Evolutionary conservation across 2,888 invertebrate species (phyloP).

Genomic region (Eupithecia tripunctaria): DNA sequence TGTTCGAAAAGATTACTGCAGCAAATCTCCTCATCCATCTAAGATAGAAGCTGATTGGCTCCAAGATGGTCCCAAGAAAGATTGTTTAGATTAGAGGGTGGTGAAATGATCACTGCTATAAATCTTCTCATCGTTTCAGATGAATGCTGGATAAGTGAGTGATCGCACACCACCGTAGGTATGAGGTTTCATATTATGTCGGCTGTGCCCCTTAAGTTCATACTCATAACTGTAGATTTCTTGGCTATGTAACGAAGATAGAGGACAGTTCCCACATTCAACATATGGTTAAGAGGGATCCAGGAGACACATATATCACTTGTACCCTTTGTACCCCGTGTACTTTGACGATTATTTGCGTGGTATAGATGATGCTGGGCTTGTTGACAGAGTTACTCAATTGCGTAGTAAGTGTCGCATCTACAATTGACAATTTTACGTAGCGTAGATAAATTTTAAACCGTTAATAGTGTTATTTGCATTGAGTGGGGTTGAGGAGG

Average conservation of each 20-base stretch:
- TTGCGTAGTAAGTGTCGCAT: constrained; percentile 76
- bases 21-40: too few species aligned
- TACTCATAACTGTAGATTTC: neutral
- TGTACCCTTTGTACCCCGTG: too few species aligned
- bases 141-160: neutral
- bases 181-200: neutral
- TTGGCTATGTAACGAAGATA: neutral
- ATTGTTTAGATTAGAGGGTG: neutral
- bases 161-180: neutral
- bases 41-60: too few species aligned
- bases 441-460: too few species aligned
- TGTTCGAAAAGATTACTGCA: too few species aligned
- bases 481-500: constrained; percentile 78
- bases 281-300: constrained; percentile 68
- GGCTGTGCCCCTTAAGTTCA: neutral
- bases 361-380: constrained; percentile 24
- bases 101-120: neutral
- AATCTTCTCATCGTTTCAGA: neutral
- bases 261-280: neutral
- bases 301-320: constrained; percentile 75
- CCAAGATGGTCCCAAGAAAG: neutral
- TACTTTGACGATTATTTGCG: constrained; percentile 57
- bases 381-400: constrained; percentile 48
- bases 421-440: constrained; percentile 47
- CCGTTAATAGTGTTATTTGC: constrained; percentile 50